Evolutionary conservation across 2,888 invertebrate genomes (phyloP).

Genomic region (Pherbina coryleti): DNA sequence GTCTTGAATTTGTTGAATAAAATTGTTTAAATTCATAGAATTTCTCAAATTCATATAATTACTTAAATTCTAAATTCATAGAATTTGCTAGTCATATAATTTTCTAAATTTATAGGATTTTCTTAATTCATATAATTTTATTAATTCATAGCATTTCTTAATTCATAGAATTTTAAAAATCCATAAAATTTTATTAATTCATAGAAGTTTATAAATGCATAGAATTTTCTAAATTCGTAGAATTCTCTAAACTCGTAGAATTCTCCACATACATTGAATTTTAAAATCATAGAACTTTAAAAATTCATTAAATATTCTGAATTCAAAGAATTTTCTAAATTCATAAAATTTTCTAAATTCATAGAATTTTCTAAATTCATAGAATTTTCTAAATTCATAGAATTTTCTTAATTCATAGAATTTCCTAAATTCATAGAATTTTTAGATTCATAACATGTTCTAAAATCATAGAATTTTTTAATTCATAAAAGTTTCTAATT

Average conservation of each 20-base stretch:
- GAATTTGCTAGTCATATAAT: too few relatives aligned
- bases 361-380: background rate
- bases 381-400: background rate
- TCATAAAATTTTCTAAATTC: background rate
- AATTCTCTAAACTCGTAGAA: background rate
- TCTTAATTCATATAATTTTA: background rate
- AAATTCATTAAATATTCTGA: too few relatives aligned
- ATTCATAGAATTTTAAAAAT: background rate
- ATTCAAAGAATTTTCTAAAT: background rate
- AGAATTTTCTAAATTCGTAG: background rate
- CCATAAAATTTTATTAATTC: background rate
- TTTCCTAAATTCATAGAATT: background rate
- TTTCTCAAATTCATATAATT: background rate
- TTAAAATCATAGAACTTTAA: background rate
- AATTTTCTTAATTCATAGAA: background rate
- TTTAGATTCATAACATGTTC: too few relatives aligned
- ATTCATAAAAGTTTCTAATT: background rate
- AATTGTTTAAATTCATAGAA: constrained; percentile 8
- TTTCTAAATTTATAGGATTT: too few relatives aligned
- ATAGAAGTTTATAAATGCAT: too few relatives aligned
- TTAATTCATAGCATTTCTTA: background rate
- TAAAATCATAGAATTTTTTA: background rate
- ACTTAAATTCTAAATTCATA: background rate
- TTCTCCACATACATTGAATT: too few relatives aligned
- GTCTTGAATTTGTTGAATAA: too few relatives aligned